A percentile compares a stretch with the other conserved stretches of the same genome.
Conservation (phyloP, 2,797 vertebrate species). For the Uromys caudimaculatus region DNA sequence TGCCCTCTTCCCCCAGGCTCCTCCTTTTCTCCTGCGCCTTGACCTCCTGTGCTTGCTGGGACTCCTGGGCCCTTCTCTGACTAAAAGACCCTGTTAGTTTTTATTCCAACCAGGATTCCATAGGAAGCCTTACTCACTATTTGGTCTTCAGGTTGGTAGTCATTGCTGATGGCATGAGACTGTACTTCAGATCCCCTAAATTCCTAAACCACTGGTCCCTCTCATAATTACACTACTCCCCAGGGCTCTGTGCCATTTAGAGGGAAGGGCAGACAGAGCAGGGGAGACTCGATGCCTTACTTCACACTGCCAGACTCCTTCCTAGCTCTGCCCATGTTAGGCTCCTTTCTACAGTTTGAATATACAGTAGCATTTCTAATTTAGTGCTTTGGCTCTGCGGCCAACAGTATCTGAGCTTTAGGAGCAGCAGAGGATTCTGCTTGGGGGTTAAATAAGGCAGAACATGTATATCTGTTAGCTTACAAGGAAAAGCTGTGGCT, state of each 20-base stretch:
- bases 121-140: not conserved
- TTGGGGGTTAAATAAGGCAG: not conserved
- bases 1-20: accelerated
- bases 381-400: not conserved
- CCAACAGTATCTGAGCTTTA: not conserved
- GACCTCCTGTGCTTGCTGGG: accelerated
- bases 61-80: not conserved
- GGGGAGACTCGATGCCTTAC: accelerated
- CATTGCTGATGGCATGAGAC: not conserved
- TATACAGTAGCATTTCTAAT: not conserved
- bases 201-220: not conserved
- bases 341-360: not conserved
- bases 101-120: not conserved
- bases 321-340: not conserved
- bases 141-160: not conserved
- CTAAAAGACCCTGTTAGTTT: not conserved
- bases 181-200: not conserved
- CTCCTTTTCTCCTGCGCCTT: not conserved
- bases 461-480: not conserved
- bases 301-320: accelerated
- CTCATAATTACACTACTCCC: not conserved
- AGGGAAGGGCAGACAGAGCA: too few relatives aligned
- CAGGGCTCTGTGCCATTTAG: accelerated
- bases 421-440: not conserved
- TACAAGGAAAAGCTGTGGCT: not conserved